These are phyloP conservation scores for Anoncus sp. DNA, from an alignment of 2,888 invertebrate species.

Conservation along the genomic window DNA sequence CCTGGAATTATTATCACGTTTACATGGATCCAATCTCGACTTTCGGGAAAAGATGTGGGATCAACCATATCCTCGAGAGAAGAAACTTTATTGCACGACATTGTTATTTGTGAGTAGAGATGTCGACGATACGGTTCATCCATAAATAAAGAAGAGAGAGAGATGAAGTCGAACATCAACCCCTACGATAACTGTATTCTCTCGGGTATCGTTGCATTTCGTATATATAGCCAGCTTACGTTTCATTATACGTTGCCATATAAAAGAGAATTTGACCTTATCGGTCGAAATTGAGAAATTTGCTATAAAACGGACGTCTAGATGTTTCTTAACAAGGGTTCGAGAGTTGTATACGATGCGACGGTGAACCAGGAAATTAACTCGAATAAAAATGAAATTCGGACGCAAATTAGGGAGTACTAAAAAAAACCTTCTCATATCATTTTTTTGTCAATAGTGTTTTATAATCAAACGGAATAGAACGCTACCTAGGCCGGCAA, in stretches of 20 bases:
- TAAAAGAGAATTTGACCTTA: conserved; percentile 52
- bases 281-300: conserved; percentile 25
- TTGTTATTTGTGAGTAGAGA: conserved; percentile 62
- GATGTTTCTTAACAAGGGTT: not conserved
- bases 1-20: conserved; percentile 24
- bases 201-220: conserved; percentile 60
- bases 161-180: conserved; percentile 3
- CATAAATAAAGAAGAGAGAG: conserved; percentile 44
- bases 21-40: conserved; percentile 30
- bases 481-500: conserved; percentile 1
- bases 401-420: not conserved
- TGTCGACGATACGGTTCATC: conserved; percentile 45
- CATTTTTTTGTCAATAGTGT: conserved; percentile 9
- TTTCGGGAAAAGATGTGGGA: conserved; percentile 31
- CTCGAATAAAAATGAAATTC: conserved; percentile 50
- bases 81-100: conserved; percentile 61
- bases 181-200: not conserved
- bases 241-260: conserved; percentile 68
- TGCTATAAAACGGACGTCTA: conserved; percentile 44
- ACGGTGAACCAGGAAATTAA: conserved; percentile 51
- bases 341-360: not conserved
- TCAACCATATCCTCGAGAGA: conserved; percentile 27
- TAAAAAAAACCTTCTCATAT: conserved; percentile 4
- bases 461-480: conserved; percentile 28
- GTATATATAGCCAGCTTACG: conserved; percentile 68